A percentile compares a stretch with the other conserved stretches of the same genome.
Evolutionary conservation across 2,113 vertebrate species (phyloP).

Genomic region (Zosterops lateralis): DNA sequence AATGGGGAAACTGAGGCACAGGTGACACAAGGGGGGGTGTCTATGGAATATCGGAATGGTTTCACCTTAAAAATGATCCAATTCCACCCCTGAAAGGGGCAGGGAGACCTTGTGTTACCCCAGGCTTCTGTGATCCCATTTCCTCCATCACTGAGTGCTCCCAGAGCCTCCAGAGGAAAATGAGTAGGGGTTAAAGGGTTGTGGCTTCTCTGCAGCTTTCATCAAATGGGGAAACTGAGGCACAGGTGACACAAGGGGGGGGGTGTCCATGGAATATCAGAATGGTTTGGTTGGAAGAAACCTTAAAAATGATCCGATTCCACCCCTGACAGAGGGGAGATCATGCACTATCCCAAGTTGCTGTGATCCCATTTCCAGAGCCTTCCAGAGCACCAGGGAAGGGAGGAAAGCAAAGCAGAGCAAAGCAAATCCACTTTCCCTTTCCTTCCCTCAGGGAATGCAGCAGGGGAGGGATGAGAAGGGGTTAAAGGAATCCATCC

Average conservation of each 20-base stretch:
- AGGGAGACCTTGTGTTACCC: background rate
- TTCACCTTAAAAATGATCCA: background rate
- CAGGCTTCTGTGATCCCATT: background rate
- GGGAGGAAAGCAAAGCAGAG: accelerated
- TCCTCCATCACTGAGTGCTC: too few species aligned
- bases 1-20: background rate
- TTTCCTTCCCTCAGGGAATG: background rate
- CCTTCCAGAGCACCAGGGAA: background rate
- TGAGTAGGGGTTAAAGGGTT: background rate
- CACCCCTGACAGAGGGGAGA: too few species aligned
- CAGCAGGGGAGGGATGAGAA: background rate
- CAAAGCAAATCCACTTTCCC: background rate
- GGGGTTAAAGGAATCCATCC: background rate
- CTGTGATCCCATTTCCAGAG: background rate
- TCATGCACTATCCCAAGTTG: too few species aligned
- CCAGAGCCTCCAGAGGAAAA: background rate
- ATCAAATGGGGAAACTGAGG: too few species aligned
- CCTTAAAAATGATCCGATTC: too few species aligned
- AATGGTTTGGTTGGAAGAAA: too few species aligned
- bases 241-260: too few species aligned
- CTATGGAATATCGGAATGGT: background rate
- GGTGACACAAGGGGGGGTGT: background rate
- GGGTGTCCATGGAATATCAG: too few species aligned
- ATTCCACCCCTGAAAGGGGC: accelerated
- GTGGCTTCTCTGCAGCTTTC: too few species aligned